Evolutionary conservation across 2,888 invertebrate genomes (phyloP).

Genomic region (Plebejus anna): DNA sequence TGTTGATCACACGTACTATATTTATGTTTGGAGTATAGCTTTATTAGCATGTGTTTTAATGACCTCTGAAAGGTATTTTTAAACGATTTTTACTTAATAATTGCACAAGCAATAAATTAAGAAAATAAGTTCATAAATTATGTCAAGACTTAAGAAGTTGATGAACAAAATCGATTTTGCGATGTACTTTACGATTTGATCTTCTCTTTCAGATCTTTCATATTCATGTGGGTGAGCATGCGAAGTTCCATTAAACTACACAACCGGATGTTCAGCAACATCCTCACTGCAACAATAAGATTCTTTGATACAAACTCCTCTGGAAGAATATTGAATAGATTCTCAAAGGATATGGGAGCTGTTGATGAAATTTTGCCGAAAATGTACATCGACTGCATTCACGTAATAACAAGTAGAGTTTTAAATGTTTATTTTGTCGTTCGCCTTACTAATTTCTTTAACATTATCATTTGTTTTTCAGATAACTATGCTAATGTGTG

Average conservation of each 20-base stretch:
- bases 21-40: slow-evolving; percentile 27
- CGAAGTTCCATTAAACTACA: slow-evolving; percentile 87
- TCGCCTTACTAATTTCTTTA: neutral
- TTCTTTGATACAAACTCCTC: slow-evolving; percentile 93
- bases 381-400: slow-evolving; percentile 61
- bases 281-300: slow-evolving; percentile 83
- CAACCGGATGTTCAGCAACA: slow-evolving; percentile 86
- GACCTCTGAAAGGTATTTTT: slow-evolving; percentile 17
- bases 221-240: slow-evolving; percentile 87
- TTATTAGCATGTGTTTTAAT: slow-evolving; percentile 22
- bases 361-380: slow-evolving; percentile 85
- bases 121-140: neutral
- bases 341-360: slow-evolving; percentile 90
- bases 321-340: slow-evolving; percentile 89
- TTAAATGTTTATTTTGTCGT: neutral
- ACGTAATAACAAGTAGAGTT: slow-evolving; percentile 52
- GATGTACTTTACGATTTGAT: neutral
- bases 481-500: slow-evolving; percentile 84
- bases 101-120: neutral
- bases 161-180: neutral
- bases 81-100: neutral
- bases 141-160: neutral
- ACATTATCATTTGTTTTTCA: slow-evolving; percentile 35
- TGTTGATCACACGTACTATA: slow-evolving; percentile 23
- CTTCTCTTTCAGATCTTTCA: slow-evolving; percentile 74